Evolutionary conservation across 1,140 invertebrate species (phyloP), one percentile per base, ranked within the genome.

Genomic region (Drosophila punjabiensis): DNA sequence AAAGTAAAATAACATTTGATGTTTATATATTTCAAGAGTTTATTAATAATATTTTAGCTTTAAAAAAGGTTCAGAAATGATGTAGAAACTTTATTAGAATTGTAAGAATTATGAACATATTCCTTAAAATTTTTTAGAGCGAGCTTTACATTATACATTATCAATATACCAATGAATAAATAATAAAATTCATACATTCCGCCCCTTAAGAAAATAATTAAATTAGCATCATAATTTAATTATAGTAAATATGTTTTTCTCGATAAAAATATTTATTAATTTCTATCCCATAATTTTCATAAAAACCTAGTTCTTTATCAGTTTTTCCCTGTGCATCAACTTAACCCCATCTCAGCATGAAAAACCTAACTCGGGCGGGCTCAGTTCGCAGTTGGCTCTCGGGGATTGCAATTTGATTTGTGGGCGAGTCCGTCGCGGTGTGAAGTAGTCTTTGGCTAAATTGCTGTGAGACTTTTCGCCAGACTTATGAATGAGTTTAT

Each of bases 381-480:
- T 24, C 50, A 56, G 68, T 56, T 71, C 52, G 28, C 45, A 20
- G 16, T 32, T 20, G 64, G 28, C 68, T 74, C 70, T 60, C 37
- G 70, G 70, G 70, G 70, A 62, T 74, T 74, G 70, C 70, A 74
- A 74, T 74, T 74, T 74, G 70, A 74, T 74, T 74, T 74, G 70
- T 74, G 70, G 70, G 68, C 70, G 56, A 61, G 52, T 70, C 48
- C 62, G 55, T 61, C 43, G 70, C 68, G 68, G 70, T 74, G 70
- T 74, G 70, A 74, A 74, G 68, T 52, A 74, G 68, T 52, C 70
- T 74, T 53, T 48, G 24, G 68, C 70, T 53, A 74, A 74, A 74
- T 74, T 74, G 70, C 70, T 74, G 70, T 74, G 70, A 74, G 70
- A 74, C 68, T 73, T 60, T 60, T 41, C 45, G 67, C 53, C 67